phyloP scores from a whole-genome alignment of 2,888 invertebrate genomes.

The Chrysopilus asiliformis region DNA sequence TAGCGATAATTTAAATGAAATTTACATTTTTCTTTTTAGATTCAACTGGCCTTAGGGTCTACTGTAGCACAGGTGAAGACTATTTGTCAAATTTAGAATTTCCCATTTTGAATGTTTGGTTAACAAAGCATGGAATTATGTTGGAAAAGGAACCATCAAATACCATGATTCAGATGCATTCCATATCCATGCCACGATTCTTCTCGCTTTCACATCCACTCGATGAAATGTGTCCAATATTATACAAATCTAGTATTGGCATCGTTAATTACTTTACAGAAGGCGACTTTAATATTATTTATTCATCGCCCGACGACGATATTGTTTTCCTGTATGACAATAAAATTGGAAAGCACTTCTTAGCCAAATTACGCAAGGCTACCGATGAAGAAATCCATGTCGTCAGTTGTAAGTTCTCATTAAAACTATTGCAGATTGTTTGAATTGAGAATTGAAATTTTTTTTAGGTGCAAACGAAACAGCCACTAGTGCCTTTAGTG shows the following conservation, averaged over 20 bases:
- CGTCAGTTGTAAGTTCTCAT: constrained; percentile 41
- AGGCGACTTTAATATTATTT: constrained; percentile 51
- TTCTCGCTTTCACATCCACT: constrained; percentile 82
- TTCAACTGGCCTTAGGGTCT: constrained; percentile 60
- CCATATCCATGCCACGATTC: constrained; percentile 54
- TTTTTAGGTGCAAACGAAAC: constrained; percentile 11
- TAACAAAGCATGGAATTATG: constrained; percentile 71
- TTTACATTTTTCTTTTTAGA: constrained; percentile 35
- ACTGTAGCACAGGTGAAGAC: constrained; percentile 67
- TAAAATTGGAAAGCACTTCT: constrained; percentile 62
- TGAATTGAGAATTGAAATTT: no score
- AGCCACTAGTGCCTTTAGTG: constrained; percentile 2
- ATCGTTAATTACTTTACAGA: constrained; percentile 49
- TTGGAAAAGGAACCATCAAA: constrained; percentile 54
- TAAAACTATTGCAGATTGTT: no score
- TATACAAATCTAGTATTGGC: constrained; percentile 50
- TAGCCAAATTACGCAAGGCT: constrained; percentile 68
- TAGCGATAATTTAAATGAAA: background rate
- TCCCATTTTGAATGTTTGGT: constrained; percentile 70
- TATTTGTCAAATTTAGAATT: constrained; percentile 68
- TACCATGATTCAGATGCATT: constrained; percentile 26
- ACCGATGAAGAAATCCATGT: constrained; percentile 54
- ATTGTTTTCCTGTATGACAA: constrained; percentile 70
- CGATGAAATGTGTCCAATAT: constrained; percentile 78
- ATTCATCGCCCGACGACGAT: constrained; percentile 62